Base-by-base conservation (phyloP, 2,113 vertebrate genomes). In the Gambusia holbrooki region DNA sequence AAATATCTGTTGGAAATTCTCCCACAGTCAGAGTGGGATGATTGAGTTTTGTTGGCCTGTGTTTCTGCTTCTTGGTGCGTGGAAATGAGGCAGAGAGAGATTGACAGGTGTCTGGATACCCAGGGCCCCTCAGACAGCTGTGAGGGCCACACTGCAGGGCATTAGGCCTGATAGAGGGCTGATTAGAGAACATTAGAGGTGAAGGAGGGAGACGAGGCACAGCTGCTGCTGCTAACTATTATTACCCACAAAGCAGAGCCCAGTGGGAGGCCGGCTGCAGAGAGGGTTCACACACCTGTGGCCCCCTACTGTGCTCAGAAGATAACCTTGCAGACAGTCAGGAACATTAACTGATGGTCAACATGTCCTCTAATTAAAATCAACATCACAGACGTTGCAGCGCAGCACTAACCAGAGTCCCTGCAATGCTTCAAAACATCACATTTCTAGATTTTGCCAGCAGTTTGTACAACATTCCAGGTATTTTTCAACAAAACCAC, bases 171-270 rank as follows among this genome's bases (percentile, higher is more conserved):
- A 94, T 94, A 91, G 90, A 88, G 84, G 86, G 83, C 85, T 92
- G 93, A 94, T 95, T 93, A 95, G 90, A 90, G 93, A 89, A 91
- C 93, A 95, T 95, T 95, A 95, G 91, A 91, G 93, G 93, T 93
- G 92, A 94, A 90, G 87, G 82, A 58, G 68, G 83, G 74, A 63
- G 78, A 67, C 35, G 62, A 63, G 79, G 76, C 90, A 90, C 91
- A 94, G 94, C 93, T 95, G 94, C 89, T 89, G 83, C 82, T 73
- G 82, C 85, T 88, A 91, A 92, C 92, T 93, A 93, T 92, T 93
- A 95, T 95, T 94, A 93, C 90, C 89, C 91, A 94, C 88, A 92
- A 91, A 92, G 91, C 92, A 90, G 82, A 81, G 79, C 76, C 87
- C 42, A 81, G 80, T 78, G 70, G 79, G 79, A 72, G 70, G 78